Conservation (phyloP, 2,113 vertebrate genomes). For the Circaetus cinerascens region DNA sequence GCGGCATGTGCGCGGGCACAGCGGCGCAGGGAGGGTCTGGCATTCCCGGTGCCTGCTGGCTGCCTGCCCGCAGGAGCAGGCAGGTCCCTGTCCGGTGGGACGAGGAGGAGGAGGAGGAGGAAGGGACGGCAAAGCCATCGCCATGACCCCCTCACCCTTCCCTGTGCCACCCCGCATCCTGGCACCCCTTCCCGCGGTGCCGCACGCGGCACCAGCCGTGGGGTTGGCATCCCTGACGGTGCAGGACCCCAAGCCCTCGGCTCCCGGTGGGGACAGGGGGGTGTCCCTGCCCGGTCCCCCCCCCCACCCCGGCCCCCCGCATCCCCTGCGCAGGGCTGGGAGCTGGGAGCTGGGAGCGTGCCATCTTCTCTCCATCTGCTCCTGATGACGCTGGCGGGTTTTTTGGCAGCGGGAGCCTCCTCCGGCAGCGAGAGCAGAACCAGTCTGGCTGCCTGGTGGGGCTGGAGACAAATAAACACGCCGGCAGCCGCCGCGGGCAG, state of each 20-base stretch:
- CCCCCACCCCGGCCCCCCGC: not conserved
- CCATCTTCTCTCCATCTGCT: slow-evolving; percentile 77
- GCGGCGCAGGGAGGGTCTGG: not conserved
- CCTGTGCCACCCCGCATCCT: not conserved
- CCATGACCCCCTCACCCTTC: not conserved
- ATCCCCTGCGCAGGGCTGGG: not conserved
- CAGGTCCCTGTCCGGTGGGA: not conserved
- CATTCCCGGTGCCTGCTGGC: slow-evolving; percentile 27
- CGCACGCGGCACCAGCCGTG: fast-evolving
- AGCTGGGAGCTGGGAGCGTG: slow-evolving; percentile 61
- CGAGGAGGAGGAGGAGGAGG: not conserved
- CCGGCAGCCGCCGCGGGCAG: not conserved
- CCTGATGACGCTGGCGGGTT: slow-evolving; percentile 70
- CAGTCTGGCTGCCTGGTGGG: slow-evolving; percentile 55
- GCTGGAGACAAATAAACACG: slow-evolving; percentile 25
- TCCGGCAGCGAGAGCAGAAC: slow-evolving; percentile 64
- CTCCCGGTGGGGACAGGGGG: not conserved
- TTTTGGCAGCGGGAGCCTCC: slow-evolving; percentile 57
- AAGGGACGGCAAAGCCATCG: not conserved
- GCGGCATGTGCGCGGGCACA: not conserved
- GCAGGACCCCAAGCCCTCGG: not conserved
- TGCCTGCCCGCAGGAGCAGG: not conserved
- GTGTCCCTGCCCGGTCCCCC: not conserved
- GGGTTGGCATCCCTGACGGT: fast-evolving
- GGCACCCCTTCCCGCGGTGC: not conserved